Conservation (phyloP, 2,113 vertebrate species). For the Macheiramphus alcinus region DNA sequence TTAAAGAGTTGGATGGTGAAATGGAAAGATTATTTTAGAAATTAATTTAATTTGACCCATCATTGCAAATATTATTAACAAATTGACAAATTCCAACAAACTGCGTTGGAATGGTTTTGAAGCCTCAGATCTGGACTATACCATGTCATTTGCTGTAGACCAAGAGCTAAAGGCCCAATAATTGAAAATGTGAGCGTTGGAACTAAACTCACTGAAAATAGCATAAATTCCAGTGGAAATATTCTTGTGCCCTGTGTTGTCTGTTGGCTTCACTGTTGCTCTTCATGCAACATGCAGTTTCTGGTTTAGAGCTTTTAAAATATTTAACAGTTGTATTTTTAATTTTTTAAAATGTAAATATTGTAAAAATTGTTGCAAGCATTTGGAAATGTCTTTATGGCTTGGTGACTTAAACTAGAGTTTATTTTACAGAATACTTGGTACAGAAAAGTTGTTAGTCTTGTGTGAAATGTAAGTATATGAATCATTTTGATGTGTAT, state of each 20-base stretch:
- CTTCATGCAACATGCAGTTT: neutral
- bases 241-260: neutral
- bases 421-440: neutral
- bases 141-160: neutral
- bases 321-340: neutral
- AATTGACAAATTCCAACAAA: neutral
- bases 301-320: neutral
- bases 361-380: neutral
- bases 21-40: neutral
- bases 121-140: rapidly evolving
- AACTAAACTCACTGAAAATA: neutral
- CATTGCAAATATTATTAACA: neutral
- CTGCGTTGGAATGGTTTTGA: neutral
- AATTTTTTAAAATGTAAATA: neutral
- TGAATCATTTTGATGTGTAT: neutral
- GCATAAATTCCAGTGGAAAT: neutral
- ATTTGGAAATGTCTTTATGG: neutral
- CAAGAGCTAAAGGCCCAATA: neutral
- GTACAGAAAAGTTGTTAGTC: neutral
- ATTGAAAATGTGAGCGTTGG: neutral
- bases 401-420: neutral
- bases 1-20: neutral
- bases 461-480: neutral
- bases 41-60: neutral
- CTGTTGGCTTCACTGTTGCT: neutral